phyloP scores from a whole-genome alignment of 1,140 invertebrate genomes.

The Limonius californicus region DNA sequence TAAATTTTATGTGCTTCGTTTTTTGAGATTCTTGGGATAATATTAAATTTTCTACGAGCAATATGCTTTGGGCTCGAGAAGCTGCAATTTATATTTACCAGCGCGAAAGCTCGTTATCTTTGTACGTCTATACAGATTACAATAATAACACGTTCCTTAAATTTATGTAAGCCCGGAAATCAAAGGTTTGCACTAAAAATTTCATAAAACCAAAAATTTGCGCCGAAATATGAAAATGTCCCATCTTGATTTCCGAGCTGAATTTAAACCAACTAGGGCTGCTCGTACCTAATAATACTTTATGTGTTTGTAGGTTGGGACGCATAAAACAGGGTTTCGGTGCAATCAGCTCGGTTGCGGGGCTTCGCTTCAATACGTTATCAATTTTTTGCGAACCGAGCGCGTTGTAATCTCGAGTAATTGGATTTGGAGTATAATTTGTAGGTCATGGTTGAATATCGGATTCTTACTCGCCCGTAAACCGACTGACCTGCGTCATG shows the following conservation, averaged over 20 bases:
- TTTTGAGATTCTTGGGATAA: not conserved
- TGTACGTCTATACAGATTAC: no score
- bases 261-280: not conserved
- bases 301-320: not conserved
- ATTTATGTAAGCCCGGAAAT: no score
- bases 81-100: not conserved
- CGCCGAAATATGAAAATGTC: no score
- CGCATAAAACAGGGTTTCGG: not conserved
- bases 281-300: not conserved
- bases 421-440: not conserved
- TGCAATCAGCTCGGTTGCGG: no score
- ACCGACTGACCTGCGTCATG: conserved; percentile 17
- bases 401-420: conserved; percentile 5
- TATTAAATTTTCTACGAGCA: conserved; percentile 9
- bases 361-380: not conserved
- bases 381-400: not conserved
- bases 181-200: not conserved
- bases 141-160: no score
- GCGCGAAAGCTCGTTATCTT: no score
- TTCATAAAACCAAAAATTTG: not conserved
- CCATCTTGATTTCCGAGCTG: no score
- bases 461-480: conserved; percentile 3
- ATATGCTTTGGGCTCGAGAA: not conserved
- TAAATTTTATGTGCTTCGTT: not conserved
- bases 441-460: conserved; percentile 14